phyloP scores from a whole-genome alignment of 37 sponge, comb jelly and placozoan species.

The Aplysina aerophoba region DNA sequence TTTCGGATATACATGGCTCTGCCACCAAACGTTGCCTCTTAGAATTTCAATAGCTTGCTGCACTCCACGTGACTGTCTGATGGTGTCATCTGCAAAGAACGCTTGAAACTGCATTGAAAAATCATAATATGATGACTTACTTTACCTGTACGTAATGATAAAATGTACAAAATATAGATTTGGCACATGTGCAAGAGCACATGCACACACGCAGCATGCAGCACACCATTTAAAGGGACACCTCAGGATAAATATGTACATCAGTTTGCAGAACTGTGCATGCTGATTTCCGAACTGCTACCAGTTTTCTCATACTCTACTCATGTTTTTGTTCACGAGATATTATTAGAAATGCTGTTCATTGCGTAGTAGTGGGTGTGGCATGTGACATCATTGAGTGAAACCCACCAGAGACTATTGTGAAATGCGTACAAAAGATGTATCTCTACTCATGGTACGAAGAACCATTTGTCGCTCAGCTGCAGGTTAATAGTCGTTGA shows the following conservation, averaged over 20 bases:
- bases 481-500: no score
- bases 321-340: no score
- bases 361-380: no score
- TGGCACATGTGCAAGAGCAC: not conserved
- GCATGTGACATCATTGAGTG: no score
- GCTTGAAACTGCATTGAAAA: not conserved
- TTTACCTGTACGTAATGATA: not conserved
- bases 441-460: no score
- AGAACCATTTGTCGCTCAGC: no score
- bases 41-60: conserved; percentile 5
- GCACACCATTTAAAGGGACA: not conserved
- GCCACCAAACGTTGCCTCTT: not conserved
- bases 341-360: no score
- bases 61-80: conserved; percentile 1
- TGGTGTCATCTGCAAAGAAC: not conserved
- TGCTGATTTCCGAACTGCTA: no score
- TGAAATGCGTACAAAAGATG: no score
- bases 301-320: no score
- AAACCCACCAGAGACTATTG: no score
- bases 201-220: not conserved
- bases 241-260: not conserved
- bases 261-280: not conserved
- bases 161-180: not conserved
- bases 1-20: not conserved
- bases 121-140: no score